These are phyloP conservation scores for Pogonus chalceus DNA, from an alignment of 1,140 invertebrate genomes.

Conservation along the genomic window DNA sequence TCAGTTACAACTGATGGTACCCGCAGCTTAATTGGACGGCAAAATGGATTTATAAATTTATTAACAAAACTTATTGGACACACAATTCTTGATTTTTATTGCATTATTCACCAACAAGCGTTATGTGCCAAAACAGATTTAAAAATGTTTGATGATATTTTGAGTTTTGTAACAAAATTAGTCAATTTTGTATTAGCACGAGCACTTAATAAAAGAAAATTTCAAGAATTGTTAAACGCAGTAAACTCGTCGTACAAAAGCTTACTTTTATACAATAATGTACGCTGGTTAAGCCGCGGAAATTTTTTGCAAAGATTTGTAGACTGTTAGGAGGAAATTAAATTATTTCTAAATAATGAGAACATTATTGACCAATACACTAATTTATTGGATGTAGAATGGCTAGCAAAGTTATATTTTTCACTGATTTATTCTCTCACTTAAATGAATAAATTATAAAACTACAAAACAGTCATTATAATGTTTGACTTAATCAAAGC, in stretches of 20 bases:
- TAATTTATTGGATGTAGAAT: background rate
- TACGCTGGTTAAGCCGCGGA: constrained; percentile 22
- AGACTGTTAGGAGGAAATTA: constrained; percentile 25
- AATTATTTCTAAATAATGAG: background rate
- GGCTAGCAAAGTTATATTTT: background rate
- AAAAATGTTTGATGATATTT: constrained; percentile 21
- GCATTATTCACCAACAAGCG: constrained; percentile 17
- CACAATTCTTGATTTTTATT: constrained; percentile 21
- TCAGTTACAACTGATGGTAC: constrained; percentile 18
- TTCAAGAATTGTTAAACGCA: too few relatives aligned
- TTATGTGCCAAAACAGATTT: constrained; percentile 15
- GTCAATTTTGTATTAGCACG: constrained; percentile 20
- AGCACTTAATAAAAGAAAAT: constrained; percentile 2
- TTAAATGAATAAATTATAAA: background rate
- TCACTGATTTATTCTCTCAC: background rate
- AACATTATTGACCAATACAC: background rate
- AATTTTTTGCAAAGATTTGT: constrained; percentile 26
- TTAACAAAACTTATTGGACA: constrained; percentile 14
- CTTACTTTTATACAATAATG: constrained; percentile 24
- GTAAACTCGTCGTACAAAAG: constrained; percentile 24
- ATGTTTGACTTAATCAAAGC: too few relatives aligned
- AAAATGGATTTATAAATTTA: constrained; percentile 3
- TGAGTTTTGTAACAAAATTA: constrained; percentile 21
- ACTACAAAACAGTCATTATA: too few relatives aligned
- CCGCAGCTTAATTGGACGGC: constrained; percentile 11